Percentiles rank a stretch among this genome's conserved stretches.
Conservation (phyloP, 2,797 vertebrate genomes). For the Gymnoscopelus braueri region DNA sequence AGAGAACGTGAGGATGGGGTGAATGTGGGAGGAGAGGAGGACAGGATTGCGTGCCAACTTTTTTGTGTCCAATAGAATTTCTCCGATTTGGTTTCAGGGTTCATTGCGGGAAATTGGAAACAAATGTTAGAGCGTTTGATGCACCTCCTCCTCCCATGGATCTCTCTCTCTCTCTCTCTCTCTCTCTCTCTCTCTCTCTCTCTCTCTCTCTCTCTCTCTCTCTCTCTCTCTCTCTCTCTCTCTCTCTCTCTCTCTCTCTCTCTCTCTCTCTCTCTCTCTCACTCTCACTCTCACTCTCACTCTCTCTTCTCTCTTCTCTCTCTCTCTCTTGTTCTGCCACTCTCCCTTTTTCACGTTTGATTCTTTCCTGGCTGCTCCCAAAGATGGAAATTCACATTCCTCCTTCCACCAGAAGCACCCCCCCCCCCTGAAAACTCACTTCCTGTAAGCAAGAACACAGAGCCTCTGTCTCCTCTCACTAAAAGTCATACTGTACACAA, state of each 20-base stretch:
- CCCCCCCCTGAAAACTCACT: constrained; percentile 25
- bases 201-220: constrained; percentile 10
- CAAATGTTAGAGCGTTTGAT: constrained; percentile 77
- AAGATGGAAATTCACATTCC: constrained; percentile 61
- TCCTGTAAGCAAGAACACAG: constrained; percentile 53
- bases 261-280: constrained; percentile 2
- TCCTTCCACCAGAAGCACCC: constrained; percentile 41
- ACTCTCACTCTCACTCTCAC: not conserved
- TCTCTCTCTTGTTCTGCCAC: constrained; percentile 15
- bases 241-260: constrained; percentile 16
- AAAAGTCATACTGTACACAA: constrained; percentile 44
- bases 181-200: constrained; percentile 1
- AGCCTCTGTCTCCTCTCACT: constrained; percentile 43
- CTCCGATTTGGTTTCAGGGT: constrained; percentile 67
- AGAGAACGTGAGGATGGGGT: constrained; percentile 37
- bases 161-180: constrained; percentile 5
- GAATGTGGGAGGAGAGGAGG: constrained; percentile 35
- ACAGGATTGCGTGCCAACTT: constrained; percentile 50
- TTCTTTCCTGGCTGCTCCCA: constrained; percentile 46
- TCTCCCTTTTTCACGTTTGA: constrained; percentile 9
- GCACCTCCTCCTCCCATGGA: constrained; percentile 44
- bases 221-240: constrained; percentile 1
- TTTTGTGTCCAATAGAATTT: constrained; percentile 47
- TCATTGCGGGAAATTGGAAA: constrained; percentile 72
- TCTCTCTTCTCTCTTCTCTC: not conserved